phyloP scores from a whole-genome alignment of 2,797 vertebrate species.

The Intellagama lesueurii region DNA sequence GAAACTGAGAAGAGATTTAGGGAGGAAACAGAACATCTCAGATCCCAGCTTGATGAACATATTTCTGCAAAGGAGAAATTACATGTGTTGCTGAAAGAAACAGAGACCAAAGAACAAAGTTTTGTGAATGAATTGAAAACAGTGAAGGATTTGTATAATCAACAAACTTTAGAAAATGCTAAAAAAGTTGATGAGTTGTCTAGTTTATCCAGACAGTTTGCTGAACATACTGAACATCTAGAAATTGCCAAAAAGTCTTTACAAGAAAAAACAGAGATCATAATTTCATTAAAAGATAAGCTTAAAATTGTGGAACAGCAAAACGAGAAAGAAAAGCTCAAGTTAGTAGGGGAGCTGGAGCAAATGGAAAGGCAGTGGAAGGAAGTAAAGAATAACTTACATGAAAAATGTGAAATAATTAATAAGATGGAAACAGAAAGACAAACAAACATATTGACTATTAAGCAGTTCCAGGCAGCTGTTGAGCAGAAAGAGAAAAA shows the following conservation, averaged over 20 bases:
- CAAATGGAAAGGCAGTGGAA: conserved; percentile 74
- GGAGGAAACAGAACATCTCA: conserved; percentile 69
- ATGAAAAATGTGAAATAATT: conserved; percentile 76
- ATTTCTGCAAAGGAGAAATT: conserved; percentile 73
- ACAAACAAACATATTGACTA: conserved; percentile 72
- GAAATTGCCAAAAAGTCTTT: conserved; percentile 71
- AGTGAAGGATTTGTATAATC: conserved; percentile 83
- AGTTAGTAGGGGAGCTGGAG: conserved; percentile 75
- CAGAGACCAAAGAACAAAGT: conserved; percentile 70
- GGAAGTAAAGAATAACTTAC: conserved; percentile 78
- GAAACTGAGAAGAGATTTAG: conserved; percentile 72
- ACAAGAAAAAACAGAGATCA: conserved; percentile 76
- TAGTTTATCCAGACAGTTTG: conserved; percentile 76
- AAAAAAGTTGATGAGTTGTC: conserved; percentile 78
- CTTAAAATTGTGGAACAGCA: conserved; percentile 70
- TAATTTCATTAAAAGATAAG: conserved; percentile 79
- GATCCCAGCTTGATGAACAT: conserved; percentile 77
- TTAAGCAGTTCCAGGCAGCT: conserved; percentile 74
- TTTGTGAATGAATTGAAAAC: conserved; percentile 85
- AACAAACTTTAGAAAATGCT: conserved; percentile 78
- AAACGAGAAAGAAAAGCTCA: conserved; percentile 75
- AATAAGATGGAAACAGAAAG: conserved; percentile 74
- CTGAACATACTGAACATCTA: conserved; percentile 71
- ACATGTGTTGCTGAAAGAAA: conserved; percentile 74
- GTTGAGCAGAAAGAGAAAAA: conserved; percentile 77